Conservation (phyloP, 2,888 invertebrate genomes). For the Thysanoteuthis rhombus region DNA sequence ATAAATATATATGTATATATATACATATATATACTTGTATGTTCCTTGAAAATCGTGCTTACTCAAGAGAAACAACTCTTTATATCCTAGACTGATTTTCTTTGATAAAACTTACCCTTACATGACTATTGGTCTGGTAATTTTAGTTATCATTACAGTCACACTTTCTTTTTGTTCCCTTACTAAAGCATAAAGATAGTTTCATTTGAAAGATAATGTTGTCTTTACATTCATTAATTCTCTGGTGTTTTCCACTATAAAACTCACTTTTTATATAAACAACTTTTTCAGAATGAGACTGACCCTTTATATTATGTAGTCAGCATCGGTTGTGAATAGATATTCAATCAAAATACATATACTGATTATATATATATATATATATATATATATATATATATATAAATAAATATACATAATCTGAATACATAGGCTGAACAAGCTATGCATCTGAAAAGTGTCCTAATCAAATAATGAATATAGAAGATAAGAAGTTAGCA, state of each 20-base stretch:
- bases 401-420: no score
- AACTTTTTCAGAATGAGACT: background rate
- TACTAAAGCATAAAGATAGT: background rate
- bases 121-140: background rate
- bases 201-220: background rate
- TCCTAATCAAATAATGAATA: background rate
- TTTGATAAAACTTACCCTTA: background rate
- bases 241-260: background rate
- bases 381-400: no score
- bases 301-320: conserved; percentile 12
- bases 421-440: background rate
- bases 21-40: no score
- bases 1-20: no score
- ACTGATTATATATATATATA: no score
- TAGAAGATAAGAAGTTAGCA: background rate
- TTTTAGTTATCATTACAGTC: background rate
- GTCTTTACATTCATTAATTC: background rate
- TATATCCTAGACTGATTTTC: background rate
- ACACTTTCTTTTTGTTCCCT: background rate
- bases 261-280: background rate
- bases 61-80: background rate
- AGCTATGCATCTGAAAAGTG: background rate
- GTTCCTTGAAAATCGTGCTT: background rate
- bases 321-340: background rate
- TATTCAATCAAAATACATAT: no score